These are phyloP conservation scores for Megatriorchis doriae DNA, from an alignment of 2,113 vertebrate genomes.

Conservation along the genomic window DNA sequence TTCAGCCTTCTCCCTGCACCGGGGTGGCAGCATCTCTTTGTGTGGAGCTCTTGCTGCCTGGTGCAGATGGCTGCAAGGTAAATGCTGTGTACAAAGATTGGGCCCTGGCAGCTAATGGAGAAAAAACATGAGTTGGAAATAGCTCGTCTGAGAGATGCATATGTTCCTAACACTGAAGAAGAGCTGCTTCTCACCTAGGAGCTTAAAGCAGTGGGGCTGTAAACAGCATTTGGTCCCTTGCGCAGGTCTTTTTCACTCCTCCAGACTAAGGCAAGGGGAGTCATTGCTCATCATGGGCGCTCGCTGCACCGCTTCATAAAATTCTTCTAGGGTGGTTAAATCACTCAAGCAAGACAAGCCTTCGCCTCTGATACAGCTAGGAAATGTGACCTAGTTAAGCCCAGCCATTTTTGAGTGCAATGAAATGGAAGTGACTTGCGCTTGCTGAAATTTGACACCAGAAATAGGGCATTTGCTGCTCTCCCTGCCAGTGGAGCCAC, in stretches of 20 bases:
- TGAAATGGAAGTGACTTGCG: conserved; percentile 68
- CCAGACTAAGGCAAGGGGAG: neutral
- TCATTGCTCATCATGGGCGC: neutral
- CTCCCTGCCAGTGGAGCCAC: neutral
- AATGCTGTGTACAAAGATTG: accelerated
- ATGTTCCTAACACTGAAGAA: neutral
- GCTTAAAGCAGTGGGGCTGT: neutral
- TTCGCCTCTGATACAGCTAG: conserved; percentile 48
- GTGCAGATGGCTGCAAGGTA: neutral
- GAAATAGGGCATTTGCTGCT: conserved; percentile 60
- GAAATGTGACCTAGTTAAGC: conserved; percentile 79
- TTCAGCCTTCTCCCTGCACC: neutral
- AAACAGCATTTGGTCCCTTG: neutral
- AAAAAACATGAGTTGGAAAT: neutral
- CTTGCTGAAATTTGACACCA: conserved; percentile 73
- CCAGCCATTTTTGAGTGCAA: conserved; percentile 35
- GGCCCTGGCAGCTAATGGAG: neutral
- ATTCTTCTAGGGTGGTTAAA: conserved; percentile 58
- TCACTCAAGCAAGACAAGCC: conserved; percentile 62
- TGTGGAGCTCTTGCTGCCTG: neutral
- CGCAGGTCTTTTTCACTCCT: neutral
- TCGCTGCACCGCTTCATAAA: neutral
- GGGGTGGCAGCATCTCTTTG: neutral
- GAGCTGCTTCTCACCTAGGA: neutral
- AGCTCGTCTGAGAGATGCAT: neutral